phyloP scores from a whole-genome alignment of 2,113 vertebrate genomes.

The Cephalopholis sonnerati region DNA sequence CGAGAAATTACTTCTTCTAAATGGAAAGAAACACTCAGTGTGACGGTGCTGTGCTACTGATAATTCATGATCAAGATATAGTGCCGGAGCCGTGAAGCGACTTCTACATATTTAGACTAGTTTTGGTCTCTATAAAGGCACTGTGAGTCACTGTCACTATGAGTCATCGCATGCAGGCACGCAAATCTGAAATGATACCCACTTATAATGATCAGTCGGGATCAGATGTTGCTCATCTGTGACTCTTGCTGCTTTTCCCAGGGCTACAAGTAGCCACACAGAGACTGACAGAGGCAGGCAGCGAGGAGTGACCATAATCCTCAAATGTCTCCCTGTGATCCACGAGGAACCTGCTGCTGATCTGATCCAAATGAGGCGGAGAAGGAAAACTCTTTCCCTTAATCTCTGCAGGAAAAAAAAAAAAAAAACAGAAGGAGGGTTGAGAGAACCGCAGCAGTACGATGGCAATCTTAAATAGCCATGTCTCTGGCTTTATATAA shows the following conservation, averaged over 20 bases:
- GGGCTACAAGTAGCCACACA: slow-evolving; percentile 15
- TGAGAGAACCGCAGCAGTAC: slow-evolving; percentile 5
- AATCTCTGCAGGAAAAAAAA: slow-evolving; percentile 30
- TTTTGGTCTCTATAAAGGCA: slow-evolving; percentile 35
- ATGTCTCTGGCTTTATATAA: not conserved
- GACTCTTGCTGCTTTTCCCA: slow-evolving; percentile 58
- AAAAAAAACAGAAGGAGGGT: not conserved
- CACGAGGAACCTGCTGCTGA: slow-evolving; percentile 59
- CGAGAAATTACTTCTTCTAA: not conserved
- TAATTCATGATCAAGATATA: not conserved
- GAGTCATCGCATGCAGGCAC: slow-evolving; percentile 56
- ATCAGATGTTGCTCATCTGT: slow-evolving; percentile 68
- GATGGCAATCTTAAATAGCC: slow-evolving; percentile 17
- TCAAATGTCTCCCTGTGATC: slow-evolving; percentile 56
- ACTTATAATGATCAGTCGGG: slow-evolving; percentile 46
- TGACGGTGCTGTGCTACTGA: not conserved
- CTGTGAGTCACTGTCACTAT: slow-evolving; percentile 40
- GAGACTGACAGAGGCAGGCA: slow-evolving; percentile 57
- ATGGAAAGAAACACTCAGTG: slow-evolving; percentile 6
- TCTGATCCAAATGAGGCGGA: slow-evolving; percentile 65
- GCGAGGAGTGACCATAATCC: slow-evolving; percentile 57
- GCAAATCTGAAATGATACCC: slow-evolving; percentile 67
- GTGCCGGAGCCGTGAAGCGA: not conserved
- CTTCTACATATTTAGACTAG: not conserved
- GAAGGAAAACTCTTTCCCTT: slow-evolving; percentile 51